Conservation (phyloP, 2,888 invertebrate genomes). For the Antheraea assamensis region DNA sequence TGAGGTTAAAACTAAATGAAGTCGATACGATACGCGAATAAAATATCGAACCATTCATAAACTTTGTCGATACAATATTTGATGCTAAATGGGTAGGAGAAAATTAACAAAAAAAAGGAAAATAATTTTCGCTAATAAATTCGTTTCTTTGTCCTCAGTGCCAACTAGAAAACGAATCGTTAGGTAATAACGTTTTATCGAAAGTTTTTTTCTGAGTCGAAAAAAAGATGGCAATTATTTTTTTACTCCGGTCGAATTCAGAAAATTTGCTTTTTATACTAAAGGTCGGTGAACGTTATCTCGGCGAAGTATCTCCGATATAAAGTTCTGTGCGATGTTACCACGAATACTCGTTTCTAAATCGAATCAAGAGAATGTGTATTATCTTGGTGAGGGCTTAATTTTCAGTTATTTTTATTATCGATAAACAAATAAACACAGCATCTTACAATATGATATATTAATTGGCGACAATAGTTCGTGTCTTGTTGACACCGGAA, state of each 20-base stretch:
- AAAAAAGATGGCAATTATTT: constrained; percentile 50
- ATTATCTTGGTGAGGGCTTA: not conserved
- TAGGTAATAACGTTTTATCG: not conserved
- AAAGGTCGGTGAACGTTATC: constrained; percentile 48
- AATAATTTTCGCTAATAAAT: not conserved
- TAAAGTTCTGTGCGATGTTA: constrained; percentile 30
- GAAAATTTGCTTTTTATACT: constrained; percentile 46
- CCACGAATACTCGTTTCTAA: constrained; percentile 34
- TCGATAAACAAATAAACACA: too few relatives aligned
- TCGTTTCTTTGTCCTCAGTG: not conserved
- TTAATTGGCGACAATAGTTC: too few relatives aligned
- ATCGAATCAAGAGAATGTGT: not conserved
- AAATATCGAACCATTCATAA: too few relatives aligned
- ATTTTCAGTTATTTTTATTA: not conserved
- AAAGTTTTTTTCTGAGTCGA: constrained; percentile 22
- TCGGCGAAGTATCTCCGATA: constrained; percentile 44
- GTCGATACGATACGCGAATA: too few relatives aligned
- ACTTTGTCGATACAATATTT: too few relatives aligned
- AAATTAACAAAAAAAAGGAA: not conserved
- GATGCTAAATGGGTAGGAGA: too few relatives aligned
- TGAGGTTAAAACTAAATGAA: too few relatives aligned
- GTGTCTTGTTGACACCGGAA: too few relatives aligned
- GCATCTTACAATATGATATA: too few relatives aligned
- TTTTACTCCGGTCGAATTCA: constrained; percentile 43
- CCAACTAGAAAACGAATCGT: not conserved